A percentile compares a stretch with the other conserved stretches of the same genome.
Evolutionary conservation across 1,140 invertebrate species (phyloP).

Genomic region (Drosophila bifasciata): DNA sequence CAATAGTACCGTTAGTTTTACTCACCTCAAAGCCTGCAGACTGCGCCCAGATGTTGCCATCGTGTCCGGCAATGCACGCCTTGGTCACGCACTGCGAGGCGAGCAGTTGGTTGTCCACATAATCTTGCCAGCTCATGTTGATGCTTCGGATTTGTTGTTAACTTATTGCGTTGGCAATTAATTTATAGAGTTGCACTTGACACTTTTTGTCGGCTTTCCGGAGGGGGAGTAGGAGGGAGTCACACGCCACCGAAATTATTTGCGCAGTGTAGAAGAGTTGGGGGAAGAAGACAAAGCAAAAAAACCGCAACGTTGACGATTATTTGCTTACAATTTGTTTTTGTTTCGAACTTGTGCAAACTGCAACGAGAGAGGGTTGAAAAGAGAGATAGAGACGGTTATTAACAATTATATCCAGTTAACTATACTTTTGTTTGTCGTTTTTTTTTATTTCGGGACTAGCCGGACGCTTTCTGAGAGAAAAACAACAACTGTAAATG

Average conservation of each 20-base stretch:
- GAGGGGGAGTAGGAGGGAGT: slow-evolving; percentile 23
- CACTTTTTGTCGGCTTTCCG: slow-evolving; percentile 33
- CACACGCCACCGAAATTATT: slow-evolving; percentile 55
- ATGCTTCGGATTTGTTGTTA: slow-evolving; percentile 50
- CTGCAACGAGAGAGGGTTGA: slow-evolving; percentile 69
- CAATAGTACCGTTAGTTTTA: slow-evolving; percentile 29
- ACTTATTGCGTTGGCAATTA: slow-evolving; percentile 47
- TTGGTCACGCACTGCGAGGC: slow-evolving; percentile 96
- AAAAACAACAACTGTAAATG: background rate
- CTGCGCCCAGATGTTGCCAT: slow-evolving; percentile 97
- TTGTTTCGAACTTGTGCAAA: slow-evolving; percentile 63
- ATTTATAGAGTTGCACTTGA: slow-evolving; percentile 59
- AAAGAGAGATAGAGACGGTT: slow-evolving; percentile 53
- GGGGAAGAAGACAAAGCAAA: slow-evolving; percentile 51
- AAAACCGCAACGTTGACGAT: slow-evolving; percentile 62
- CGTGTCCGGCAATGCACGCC: slow-evolving; percentile 96
- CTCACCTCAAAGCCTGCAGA: slow-evolving; percentile 96
- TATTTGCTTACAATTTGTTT: slow-evolving; percentile 51
- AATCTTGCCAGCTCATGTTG: slow-evolving; percentile 98
- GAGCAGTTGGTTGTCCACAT: slow-evolving; percentile 98
- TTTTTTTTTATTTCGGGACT: background rate
- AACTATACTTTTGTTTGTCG: slow-evolving; percentile 1
- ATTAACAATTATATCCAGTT: slow-evolving; percentile 43
- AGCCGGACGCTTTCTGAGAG: slow-evolving; percentile 2
- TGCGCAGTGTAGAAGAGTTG: slow-evolving; percentile 29